A percentile compares a stretch with the other conserved stretches of the same genome.
Conservation (phyloP, 2,797 vertebrate genomes). For the Benthosema pterotum region DNA sequence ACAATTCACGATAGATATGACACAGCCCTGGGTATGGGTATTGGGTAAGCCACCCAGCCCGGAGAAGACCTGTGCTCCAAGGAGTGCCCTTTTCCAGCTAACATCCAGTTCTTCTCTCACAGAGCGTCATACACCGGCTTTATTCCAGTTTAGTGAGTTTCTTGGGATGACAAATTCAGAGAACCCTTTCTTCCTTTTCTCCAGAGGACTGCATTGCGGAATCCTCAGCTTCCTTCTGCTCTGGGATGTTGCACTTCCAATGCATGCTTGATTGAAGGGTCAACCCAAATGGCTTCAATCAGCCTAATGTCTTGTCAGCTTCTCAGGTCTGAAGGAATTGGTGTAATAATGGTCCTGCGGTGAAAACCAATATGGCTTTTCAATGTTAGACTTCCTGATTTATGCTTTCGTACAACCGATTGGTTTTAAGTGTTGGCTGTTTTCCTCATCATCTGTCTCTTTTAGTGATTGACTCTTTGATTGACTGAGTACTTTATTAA, state of each 20-base stretch:
- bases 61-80: too few species aligned
- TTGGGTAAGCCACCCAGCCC: too few species aligned
- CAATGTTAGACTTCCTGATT: slow-evolving; percentile 6
- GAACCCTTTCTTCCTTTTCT: slow-evolving; percentile 51
- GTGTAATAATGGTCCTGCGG: slow-evolving; percentile 25
- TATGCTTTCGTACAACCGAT: too few species aligned
- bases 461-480: too few species aligned
- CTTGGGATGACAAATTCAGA: slow-evolving; percentile 44
- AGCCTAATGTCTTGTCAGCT: slow-evolving; percentile 30
- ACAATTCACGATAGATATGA: too few species aligned
- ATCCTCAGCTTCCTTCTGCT: slow-evolving; percentile 46
- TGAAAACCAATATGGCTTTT: slow-evolving; percentile 22
- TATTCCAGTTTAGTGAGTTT: slow-evolving; percentile 26
- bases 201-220: slow-evolving; percentile 45
- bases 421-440: too few species aligned
- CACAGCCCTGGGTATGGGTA: too few species aligned
- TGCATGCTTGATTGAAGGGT: slow-evolving; percentile 37
- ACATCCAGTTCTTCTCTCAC: neutral
- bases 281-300: slow-evolving; percentile 28
- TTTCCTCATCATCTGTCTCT: too few species aligned
- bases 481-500: too few species aligned
- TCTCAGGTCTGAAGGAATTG: slow-evolving; percentile 35
- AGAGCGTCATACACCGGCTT: neutral
- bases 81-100: too few species aligned
- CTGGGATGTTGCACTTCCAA: slow-evolving; percentile 26